Evolutionary conservation across 2,113 vertebrate genomes (phyloP).

Genomic region (Forbesichthys papilliferus): DNA sequence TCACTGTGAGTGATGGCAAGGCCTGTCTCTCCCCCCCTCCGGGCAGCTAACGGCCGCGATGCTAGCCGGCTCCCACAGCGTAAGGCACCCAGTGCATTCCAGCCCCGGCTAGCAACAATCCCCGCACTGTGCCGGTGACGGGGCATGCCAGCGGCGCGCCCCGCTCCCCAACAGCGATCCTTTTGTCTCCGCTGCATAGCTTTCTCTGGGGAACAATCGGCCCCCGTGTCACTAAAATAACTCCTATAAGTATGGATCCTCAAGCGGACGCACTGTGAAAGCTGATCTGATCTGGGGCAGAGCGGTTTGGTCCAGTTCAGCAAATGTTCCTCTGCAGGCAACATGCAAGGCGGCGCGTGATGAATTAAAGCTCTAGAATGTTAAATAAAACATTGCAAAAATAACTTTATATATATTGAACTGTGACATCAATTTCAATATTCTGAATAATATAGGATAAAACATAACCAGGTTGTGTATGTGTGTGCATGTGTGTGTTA

Average conservation of each 20-base stretch:
- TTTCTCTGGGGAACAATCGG: slow-evolving; percentile 82
- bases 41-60: slow-evolving; percentile 25
- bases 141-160: slow-evolving; percentile 84
- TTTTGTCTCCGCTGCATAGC: slow-evolving; percentile 85
- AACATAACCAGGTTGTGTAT: background rate
- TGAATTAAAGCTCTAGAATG: too few relatives aligned
- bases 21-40: too few relatives aligned
- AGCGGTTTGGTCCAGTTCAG: background rate
- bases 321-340: background rate
- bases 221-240: slow-evolving; percentile 76
- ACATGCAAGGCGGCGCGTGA: too few relatives aligned
- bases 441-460: too few relatives aligned
- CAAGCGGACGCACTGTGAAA: slow-evolving; percentile 64
- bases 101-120: slow-evolving; percentile 72
- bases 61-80: slow-evolving; percentile 58
- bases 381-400: too few relatives aligned
- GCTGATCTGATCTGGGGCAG: slow-evolving; percentile 61
- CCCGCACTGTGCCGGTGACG: slow-evolving; percentile 80
- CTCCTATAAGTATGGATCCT: slow-evolving; percentile 79
- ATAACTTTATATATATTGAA: too few relatives aligned
- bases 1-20: too few relatives aligned
- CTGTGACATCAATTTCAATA: too few relatives aligned
- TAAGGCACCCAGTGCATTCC: slow-evolving; percentile 76
- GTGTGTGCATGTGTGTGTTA: too few relatives aligned
- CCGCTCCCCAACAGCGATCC: slow-evolving; percentile 86